Evolutionary conservation across 2,888 invertebrate genomes (phyloP).

Genomic region (Diadromus collaris): DNA sequence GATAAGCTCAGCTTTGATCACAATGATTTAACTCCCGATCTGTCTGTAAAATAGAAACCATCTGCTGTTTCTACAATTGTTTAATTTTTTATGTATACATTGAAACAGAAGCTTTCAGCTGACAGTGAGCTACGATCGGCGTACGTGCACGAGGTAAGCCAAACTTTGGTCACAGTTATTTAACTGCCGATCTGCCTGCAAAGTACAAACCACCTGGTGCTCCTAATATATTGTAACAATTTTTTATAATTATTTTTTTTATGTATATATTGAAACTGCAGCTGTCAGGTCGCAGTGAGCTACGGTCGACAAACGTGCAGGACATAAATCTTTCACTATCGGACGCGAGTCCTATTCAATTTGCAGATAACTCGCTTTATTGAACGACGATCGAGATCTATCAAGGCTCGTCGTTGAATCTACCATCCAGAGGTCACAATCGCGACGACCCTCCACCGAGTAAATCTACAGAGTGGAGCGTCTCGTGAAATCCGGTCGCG

Average conservation of each 20-base stretch:
- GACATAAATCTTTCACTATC: slow-evolving; percentile 4
- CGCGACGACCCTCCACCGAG: slow-evolving; percentile 10
- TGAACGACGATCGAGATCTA: slow-evolving; percentile 54
- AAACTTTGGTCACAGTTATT: too few relatives aligned
- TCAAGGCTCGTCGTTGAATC: slow-evolving; percentile 27
- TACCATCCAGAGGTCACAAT: slow-evolving; percentile 12
- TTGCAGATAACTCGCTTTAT: slow-evolving; percentile 41
- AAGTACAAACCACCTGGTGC: too few relatives aligned
- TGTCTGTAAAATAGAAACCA: too few relatives aligned
- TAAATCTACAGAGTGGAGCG: slow-evolving; percentile 14
- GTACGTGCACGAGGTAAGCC: too few relatives aligned
- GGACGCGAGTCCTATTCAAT: slow-evolving; percentile 10
- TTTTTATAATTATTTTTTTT: neutral
- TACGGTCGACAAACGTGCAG: neutral
- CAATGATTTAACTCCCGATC: too few relatives aligned
- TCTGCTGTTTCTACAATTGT: too few relatives aligned
- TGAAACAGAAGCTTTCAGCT: too few relatives aligned
- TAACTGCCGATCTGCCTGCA: too few relatives aligned
- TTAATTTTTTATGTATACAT: too few relatives aligned
- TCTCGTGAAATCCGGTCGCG: slow-evolving; percentile 2
- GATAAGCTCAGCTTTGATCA: too few relatives aligned
- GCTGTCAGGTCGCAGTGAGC: neutral
- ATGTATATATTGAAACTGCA: neutral
- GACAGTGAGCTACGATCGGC: too few relatives aligned
- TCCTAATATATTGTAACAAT: too few relatives aligned